These are phyloP conservation scores for Indri indri DNA, from an alignment of 2,113 vertebrate species.

Conservation along the genomic window DNA sequence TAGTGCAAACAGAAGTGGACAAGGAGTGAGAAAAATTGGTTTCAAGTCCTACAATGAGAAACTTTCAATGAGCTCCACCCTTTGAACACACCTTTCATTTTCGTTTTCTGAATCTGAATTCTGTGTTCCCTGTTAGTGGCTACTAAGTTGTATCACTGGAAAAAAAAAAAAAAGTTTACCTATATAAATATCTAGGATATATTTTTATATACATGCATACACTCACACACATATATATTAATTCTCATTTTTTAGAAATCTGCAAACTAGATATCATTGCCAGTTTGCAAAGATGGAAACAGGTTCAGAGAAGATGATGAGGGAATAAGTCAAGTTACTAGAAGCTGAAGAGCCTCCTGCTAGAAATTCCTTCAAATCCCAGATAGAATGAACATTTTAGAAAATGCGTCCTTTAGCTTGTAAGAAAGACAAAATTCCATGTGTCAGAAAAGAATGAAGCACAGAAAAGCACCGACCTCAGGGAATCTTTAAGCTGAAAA, in stretches of 20 bases:
- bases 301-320: not conserved
- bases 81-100: fast-evolving
- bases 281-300: not conserved
- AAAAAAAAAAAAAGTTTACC: not conserved
- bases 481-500: no score
- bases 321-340: not conserved
- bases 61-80: no score
- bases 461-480: not conserved
- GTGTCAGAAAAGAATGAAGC: not conserved
- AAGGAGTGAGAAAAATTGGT: not conserved
- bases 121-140: not conserved
- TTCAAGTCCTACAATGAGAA: not conserved
- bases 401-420: not conserved
- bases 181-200: not conserved
- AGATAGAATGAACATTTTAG: not conserved
- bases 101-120: not conserved
- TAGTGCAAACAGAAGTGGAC: not conserved
- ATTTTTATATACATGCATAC: not conserved
- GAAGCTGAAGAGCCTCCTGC: not conserved
- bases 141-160: fast-evolving
- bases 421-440: not conserved
- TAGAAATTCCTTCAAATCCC: not conserved
- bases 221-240: not conserved
- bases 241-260: not conserved
- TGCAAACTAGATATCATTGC: not conserved